These are phyloP conservation scores for Caenorhabditis wallacei DNA, from an alignment of 2,888 invertebrate genomes.

Conservation along the genomic window DNA sequence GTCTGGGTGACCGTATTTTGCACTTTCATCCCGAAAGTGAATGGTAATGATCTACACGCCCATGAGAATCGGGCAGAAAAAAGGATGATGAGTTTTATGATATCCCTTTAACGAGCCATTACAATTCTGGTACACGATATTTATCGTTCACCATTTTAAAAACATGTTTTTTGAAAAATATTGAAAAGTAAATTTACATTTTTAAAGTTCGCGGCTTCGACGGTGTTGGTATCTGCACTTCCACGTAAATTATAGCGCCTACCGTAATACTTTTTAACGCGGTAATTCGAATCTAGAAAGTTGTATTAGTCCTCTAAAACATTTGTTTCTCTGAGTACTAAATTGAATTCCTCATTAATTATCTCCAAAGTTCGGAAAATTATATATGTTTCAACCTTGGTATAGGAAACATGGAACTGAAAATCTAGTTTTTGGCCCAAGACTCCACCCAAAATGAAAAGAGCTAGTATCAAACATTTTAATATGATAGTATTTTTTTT, in stretches of 20 bases:
- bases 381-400: too few relatives aligned
- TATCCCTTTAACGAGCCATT: background rate
- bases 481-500: slow-evolving; percentile 49
- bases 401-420: background rate
- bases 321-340: too few relatives aligned
- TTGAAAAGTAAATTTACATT: background rate
- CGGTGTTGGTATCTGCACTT: background rate
- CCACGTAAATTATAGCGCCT: slow-evolving; percentile 4
- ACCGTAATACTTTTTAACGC: slow-evolving; percentile 6
- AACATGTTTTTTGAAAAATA: too few relatives aligned
- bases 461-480: slow-evolving; percentile 34
- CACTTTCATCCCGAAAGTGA: background rate
- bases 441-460: slow-evolving; percentile 26
- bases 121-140: background rate
- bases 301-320: too few relatives aligned
- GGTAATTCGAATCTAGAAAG: background rate
- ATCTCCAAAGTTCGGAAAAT: too few relatives aligned
- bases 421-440: slow-evolving; percentile 28
- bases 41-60: background rate
- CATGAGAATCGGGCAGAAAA: background rate
- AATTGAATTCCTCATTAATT: too few relatives aligned
- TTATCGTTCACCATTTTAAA: too few relatives aligned
- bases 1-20: slow-evolving; percentile 7
- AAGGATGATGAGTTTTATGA: background rate
- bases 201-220: slow-evolving; percentile 15